Evolutionary conservation across 2,888 invertebrate genomes (phyloP), one percentile per base, ranked within the genome.

Genomic region (Ichneumon xanthorius): DNA sequence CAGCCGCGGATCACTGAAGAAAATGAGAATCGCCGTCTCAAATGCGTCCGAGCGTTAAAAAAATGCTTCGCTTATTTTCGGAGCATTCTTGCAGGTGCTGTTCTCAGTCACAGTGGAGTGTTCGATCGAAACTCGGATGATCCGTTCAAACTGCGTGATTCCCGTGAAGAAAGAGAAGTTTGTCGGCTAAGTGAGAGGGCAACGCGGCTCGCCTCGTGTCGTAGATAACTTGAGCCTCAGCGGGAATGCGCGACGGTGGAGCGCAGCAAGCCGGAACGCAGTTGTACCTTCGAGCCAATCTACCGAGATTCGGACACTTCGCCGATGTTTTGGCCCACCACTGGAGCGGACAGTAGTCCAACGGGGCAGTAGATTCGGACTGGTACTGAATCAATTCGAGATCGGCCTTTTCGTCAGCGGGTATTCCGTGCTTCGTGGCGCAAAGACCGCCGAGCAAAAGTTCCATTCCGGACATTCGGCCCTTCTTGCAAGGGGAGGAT

Each of bases 341-440:
- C 68, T 94, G 93, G n/a, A 95, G 87, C 1, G 95, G 95, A 87
- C 94, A 94, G 75, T 92, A 93, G 87, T 94, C 94, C 0, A 95
- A 90, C 7, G 94, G 90, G 19, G 94, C 94, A 3, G 94, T 93
- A 0, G 92, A 90, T 85, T 95, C 95, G 1, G 94, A 94, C 78
- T 94, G 94, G 88, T 95, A 95, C 75, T 94, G 94, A 1, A 93
- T 93, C 37, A 95, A 88, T 87, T 95, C 95, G 14, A 94, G 91
- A 79, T 94, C 93, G 0, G 94, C 94, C 76, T 94, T 93, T 82
- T 95, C 94, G 77, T 94, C 92, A 1, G 93, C 92, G 7, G 94
- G 92, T 92, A 94, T 94, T 58, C 91, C 92, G 48, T 87, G 89
- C 85, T 94, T 94, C 22, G 88, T 90, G 48, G 91, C 87, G 86